phyloP scores from a whole-genome alignment of 2,888 invertebrate genomes.

The Parnassius smintheus region DNA sequence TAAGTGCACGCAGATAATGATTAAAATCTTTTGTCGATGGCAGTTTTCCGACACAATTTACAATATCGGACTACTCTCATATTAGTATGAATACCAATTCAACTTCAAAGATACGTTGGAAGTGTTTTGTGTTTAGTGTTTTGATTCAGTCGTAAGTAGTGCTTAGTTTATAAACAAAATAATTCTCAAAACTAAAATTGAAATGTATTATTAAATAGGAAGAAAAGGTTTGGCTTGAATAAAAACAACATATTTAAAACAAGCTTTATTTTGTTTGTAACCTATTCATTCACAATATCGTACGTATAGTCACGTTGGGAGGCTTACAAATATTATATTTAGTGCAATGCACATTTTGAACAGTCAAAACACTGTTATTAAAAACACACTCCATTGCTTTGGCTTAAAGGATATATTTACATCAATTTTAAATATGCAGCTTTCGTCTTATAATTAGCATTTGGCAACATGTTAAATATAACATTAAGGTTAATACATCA shows the following conservation, averaged over 20 bases:
- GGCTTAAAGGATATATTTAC: constrained; percentile 73
- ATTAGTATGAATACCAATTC: too few species aligned
- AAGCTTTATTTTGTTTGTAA: constrained; percentile 75
- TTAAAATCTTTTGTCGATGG: too few species aligned
- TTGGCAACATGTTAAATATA: constrained; percentile 76
- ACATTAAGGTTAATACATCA: constrained; percentile 44
- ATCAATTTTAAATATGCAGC: constrained; percentile 66
- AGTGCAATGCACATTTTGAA: constrained; percentile 47
- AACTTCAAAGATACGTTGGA: too few species aligned
- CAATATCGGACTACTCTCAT: too few species aligned
- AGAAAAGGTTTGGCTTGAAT: background rate
- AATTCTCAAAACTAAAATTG: too few species aligned
- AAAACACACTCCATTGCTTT: constrained; percentile 63
- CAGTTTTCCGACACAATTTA: too few species aligned
- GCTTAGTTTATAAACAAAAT: too few species aligned
- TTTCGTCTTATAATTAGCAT: constrained; percentile 67
- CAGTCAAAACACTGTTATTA: constrained; percentile 62
- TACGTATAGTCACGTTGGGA: constrained; percentile 57
- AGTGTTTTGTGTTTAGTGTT: too few species aligned
- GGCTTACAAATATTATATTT: constrained; percentile 49
- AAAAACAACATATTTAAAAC: constrained; percentile 65
- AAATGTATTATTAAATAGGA: too few species aligned
- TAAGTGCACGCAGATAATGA: too few species aligned
- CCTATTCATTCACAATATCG: constrained; percentile 60
- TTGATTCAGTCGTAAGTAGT: too few species aligned